Evolutionary conservation across 2,797 vertebrate species (phyloP).

Genomic region (Ceryle rudis): DNA sequence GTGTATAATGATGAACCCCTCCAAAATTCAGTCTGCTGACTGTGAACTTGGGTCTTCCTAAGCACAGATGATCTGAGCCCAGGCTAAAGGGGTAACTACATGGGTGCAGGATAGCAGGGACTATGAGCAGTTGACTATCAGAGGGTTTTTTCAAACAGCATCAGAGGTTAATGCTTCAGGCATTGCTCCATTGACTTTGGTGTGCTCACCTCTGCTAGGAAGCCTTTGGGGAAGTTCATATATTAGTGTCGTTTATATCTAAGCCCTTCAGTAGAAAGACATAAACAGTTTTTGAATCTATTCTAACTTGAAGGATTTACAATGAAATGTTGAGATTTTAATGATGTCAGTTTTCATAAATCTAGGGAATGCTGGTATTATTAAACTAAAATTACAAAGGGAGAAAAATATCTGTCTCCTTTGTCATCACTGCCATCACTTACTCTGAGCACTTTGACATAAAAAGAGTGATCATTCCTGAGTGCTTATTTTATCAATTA

Average conservation of each 20-base stretch:
- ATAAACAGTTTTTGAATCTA: slow-evolving; percentile 21
- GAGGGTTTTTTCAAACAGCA: not conserved
- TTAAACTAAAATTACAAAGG: not conserved
- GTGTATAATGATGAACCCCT: not conserved
- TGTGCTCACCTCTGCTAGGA: not conserved
- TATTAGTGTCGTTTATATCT: not conserved
- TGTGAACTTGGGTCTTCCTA: not conserved
- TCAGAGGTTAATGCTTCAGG: not conserved
- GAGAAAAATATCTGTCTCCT: slow-evolving; percentile 48
- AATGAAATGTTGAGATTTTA: slow-evolving; percentile 42
- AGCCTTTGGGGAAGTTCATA: not conserved
- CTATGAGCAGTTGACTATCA: not conserved
- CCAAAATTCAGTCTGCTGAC: not conserved
- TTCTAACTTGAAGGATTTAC: slow-evolving; percentile 43
- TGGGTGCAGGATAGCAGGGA: not conserved
- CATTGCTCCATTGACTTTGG: not conserved
- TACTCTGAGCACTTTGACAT: slow-evolving; percentile 47
- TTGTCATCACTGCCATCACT: slow-evolving; percentile 15
- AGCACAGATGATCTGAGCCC: not conserved
- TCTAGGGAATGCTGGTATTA: slow-evolving; percentile 24
- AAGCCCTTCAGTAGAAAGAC: not conserved
- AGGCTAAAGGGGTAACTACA: not conserved
- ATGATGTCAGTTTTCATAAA: slow-evolving; percentile 48
- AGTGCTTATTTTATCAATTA: slow-evolving; percentile 53
- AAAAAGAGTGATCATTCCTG: slow-evolving; percentile 28